phyloP scores from a whole-genome alignment of 2,888 invertebrate genomes.

The Odontomyia ornata region DNA sequence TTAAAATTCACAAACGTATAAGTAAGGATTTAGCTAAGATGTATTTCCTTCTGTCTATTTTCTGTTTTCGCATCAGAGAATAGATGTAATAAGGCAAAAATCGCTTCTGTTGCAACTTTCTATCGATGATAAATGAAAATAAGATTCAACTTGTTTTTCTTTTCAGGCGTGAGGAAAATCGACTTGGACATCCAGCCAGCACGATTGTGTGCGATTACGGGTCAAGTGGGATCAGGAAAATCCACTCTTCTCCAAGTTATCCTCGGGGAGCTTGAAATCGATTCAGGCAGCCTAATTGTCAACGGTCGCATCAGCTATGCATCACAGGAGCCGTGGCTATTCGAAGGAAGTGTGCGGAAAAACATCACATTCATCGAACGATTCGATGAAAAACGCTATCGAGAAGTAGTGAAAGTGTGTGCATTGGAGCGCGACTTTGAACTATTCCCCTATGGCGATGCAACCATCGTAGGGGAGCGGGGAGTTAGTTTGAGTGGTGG shows the following conservation, averaged over 20 bases:
- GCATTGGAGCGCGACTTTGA: conserved; percentile 75
- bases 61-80: too few relatives aligned
- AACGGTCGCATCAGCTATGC: conserved; percentile 69
- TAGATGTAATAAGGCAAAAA: too few relatives aligned
- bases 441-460: conserved; percentile 78
- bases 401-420: conserved; percentile 71
- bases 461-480: conserved; percentile 82
- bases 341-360: conserved; percentile 71
- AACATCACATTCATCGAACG: conserved; percentile 72
- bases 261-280: conserved; percentile 72
- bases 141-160: too few relatives aligned
- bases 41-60: too few relatives aligned
- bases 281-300: conserved; percentile 63
- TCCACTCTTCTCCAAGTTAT: conserved; percentile 74
- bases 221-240: conserved; percentile 76
- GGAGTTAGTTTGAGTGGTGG: conserved; percentile 85
- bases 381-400: conserved; percentile 66
- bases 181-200: conserved; percentile 44
- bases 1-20: too few relatives aligned
- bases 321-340: conserved; percentile 73
- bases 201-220: conserved; percentile 70
- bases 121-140: too few relatives aligned
- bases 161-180: conserved; percentile 44
- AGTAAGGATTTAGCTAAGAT: too few relatives aligned
- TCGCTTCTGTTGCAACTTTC: too few relatives aligned